These are phyloP conservation scores for Hirudinaria manillensis DNA, from an alignment of 2,888 invertebrate genomes.

Conservation along the genomic window DNA sequence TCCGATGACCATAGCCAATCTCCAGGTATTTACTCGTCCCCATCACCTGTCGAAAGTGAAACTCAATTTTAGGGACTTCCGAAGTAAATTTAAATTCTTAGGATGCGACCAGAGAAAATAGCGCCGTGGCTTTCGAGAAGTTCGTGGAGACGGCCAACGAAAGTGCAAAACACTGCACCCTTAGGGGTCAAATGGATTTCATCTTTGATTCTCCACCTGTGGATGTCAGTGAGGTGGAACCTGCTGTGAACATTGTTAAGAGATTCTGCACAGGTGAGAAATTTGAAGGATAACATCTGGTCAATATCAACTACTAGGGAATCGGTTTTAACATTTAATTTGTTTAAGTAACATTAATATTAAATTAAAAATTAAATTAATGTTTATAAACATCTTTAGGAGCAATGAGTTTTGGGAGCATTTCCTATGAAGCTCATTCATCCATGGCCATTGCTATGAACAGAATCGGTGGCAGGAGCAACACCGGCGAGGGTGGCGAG, in stretches of 20 bases:
- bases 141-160: conserved; percentile 79
- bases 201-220: conserved; percentile 64
- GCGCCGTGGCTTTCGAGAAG: conserved; percentile 73
- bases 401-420: conserved; percentile 94
- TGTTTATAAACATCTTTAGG: conserved; percentile 58
- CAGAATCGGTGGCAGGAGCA: conserved; percentile 90
- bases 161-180: conserved; percentile 75
- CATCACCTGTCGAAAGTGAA: too few species aligned
- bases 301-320: too few species aligned
- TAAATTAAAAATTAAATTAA: neutral
- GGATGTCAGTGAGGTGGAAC: conserved; percentile 79
- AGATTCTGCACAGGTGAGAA: conserved; percentile 75
- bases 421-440: conserved; percentile 90
- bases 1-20: conserved; percentile 73
- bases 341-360: neutral
- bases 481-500: conserved; percentile 93
- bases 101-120: conserved; percentile 81
- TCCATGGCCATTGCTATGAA: conserved; percentile 96
- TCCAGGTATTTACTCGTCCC: conserved; percentile 59
- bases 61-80: too few species aligned
- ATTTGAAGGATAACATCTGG: neutral
- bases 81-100: conserved; percentile 52
- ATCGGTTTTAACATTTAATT: too few species aligned
- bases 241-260: conserved; percentile 89
- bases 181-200: conserved; percentile 86